Base-by-base conservation (phyloP, 2,797 vertebrate genomes). In the Siniperca obscura region DNA sequence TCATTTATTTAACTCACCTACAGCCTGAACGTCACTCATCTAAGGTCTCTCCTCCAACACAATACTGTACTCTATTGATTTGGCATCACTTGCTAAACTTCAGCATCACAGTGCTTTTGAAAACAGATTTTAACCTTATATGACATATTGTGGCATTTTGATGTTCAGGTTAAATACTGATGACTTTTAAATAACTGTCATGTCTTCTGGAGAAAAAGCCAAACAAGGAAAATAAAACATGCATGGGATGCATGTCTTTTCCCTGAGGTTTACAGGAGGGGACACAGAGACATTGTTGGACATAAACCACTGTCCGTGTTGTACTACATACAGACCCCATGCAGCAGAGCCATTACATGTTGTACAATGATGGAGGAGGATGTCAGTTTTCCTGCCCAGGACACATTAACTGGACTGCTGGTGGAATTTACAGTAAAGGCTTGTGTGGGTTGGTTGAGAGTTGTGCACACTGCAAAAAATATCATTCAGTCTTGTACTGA, bases 401-500 rank as follows among this genome's bases (percentile, higher is more conserved):
- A 87, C 92, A 91, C 91, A 93, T 93, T 94, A 92, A 91, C 84
- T 71, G 73, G 34, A 83, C 85, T 84, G 88, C 84, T 89, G 85
- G 74, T 86, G 71, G 87, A 90, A 90, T 91, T 93, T 92, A 93
- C 92, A 73, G 89, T 90, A 93, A 93, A 92, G 83, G 75, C 86
- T 88, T 0, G 68, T 86, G 82, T 85, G 52, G 76, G 87, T 87
- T 81, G 80, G 84, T 44, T 48, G 76, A 83, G 85, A 84, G 72
- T 40, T 86, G 53, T 61, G 52, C 84, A 86, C 92, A 69, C 93
- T 94, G 85, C 57, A 93, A 93, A 85, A 90, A 83, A 80, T 90
- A 70, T 82, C 17, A 22, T 27, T 70, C n/a, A 53, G 4, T 62
- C 13, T 66, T 40, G 1, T 19, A 46, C 19, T 70, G 1, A 56